Evolutionary conservation across 2,113 vertebrate species (phyloP).

Genomic region (rabbit (Oryctolagus cuniculus)): DNA sequence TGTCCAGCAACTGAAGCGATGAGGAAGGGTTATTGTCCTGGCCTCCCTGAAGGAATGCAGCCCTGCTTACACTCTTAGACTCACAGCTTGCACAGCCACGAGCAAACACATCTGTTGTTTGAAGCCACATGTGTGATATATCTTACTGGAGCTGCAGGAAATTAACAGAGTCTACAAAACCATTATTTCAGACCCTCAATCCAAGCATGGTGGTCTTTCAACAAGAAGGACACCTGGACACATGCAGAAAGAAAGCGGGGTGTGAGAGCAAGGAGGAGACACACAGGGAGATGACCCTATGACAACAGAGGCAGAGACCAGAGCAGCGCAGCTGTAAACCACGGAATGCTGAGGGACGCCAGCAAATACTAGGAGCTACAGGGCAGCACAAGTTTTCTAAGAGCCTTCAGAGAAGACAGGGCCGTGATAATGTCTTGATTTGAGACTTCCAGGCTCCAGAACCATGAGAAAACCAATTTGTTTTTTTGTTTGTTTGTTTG

Average conservation of each 20-base stretch:
- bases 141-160: background rate
- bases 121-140: background rate
- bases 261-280: background rate
- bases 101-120: background rate
- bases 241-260: background rate
- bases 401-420: accelerated
- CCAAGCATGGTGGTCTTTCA: background rate
- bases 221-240: background rate
- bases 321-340: background rate
- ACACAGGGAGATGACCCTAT: background rate
- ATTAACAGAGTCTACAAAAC: background rate
- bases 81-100: accelerated
- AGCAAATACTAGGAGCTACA: background rate
- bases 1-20: background rate
- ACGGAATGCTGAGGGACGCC: accelerated
- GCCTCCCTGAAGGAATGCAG: accelerated
- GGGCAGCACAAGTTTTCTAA: too few species aligned
- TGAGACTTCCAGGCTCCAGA: background rate
- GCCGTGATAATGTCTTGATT: background rate
- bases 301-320: background rate
- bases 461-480: too few species aligned
- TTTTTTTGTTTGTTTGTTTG: too few species aligned
- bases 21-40: background rate
- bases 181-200: accelerated
- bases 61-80: background rate